Evolutionary conservation across 2,113 vertebrate genomes (phyloP), one percentile per base, ranked within the genome.

Genomic region (Ancistrus triradiatus): DNA sequence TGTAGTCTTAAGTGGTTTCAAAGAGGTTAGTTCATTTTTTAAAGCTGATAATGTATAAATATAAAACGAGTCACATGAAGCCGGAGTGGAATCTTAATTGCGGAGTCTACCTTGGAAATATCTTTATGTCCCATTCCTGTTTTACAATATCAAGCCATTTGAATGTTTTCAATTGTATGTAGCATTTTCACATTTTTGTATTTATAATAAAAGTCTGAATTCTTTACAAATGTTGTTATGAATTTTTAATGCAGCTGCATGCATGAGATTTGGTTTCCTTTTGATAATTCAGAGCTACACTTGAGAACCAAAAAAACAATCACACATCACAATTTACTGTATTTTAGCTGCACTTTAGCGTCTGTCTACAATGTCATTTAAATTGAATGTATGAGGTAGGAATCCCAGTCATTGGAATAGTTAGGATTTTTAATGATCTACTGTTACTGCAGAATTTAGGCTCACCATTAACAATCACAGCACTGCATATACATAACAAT

Each of bases 191-290:
- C 18, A 17, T 82, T 77, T 80, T 80, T 66, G 80, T 89, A 83
- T 87, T 86, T 89, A 82, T 87, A 90, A 90, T 90, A 90, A 90
- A 89, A 80, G 62, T 78, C 84, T 75, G 79, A 81, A 74, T 82
- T 69, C 68, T 83, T 84, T 81, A 70, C 78, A 82, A 85, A 76
- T 71, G 78, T 84, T 76, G 77, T 85, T 79, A 86, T 75, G 85
- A 83, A 88, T 90, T 80, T 76, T 88, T 88, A 66, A 85, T 86
- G 72, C 68, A 79, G 80, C 63, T 78, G 81, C 73, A 75, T 84
- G 77, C 65, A 52, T 74, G 58, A 70, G 35, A 55, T 72, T 64
- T 70, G 66, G 55, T 63, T 57, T 33, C 9, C 11, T 40, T 3
- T 40, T 40, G 13, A 10, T 33, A 10, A n/a, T n/a, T n/a, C n/a